Conservation (phyloP, 2,797 vertebrate genomes). For the Hippoglossus hippoglossus region DNA sequence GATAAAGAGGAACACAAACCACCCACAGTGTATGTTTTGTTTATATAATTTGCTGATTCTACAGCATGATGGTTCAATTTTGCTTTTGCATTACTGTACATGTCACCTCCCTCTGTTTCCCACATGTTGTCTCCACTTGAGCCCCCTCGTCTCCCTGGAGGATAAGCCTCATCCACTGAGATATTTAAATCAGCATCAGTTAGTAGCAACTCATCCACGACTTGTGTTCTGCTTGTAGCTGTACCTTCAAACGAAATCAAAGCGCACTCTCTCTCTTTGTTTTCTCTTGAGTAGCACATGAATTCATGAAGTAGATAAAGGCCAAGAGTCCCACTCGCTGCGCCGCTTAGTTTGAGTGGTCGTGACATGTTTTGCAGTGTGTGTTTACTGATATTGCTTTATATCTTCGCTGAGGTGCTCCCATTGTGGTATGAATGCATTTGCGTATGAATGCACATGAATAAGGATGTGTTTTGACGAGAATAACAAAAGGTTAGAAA, state of each 20-base stretch:
- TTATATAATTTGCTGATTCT: slow-evolving; percentile 34
- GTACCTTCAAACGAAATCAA: slow-evolving; percentile 50
- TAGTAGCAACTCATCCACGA: slow-evolving; percentile 45
- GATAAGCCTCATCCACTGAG: slow-evolving; percentile 42
- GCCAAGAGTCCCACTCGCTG: slow-evolving; percentile 55
- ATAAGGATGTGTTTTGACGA: slow-evolving; percentile 37
- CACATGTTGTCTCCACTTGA: slow-evolving; percentile 23
- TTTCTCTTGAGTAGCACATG: slow-evolving; percentile 51
- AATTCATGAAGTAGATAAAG: slow-evolving; percentile 69
- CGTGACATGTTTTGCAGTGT: slow-evolving; percentile 59
- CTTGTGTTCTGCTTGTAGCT: slow-evolving; percentile 41
- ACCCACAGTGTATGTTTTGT: slow-evolving; percentile 15
- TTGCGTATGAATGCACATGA: slow-evolving; percentile 54
- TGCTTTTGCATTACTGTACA: slow-evolving; percentile 10
- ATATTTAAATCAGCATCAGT: slow-evolving; percentile 58
- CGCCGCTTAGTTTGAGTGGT: slow-evolving; percentile 52
- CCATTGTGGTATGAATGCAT: slow-evolving; percentile 45
- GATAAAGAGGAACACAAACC: slow-evolving; percentile 2
- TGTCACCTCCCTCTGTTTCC: slow-evolving; percentile 40
- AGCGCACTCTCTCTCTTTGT: slow-evolving; percentile 33
- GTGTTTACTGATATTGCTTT: slow-evolving; percentile 60
- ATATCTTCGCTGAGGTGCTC: slow-evolving; percentile 39
- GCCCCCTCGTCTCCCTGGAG: slow-evolving; percentile 28
- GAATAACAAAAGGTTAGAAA: slow-evolving; percentile 36
- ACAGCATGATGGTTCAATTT: slow-evolving; percentile 6